phyloP scores from a whole-genome alignment of 2,797 vertebrate genomes.

The Ctenopoma kingsleyae region DNA sequence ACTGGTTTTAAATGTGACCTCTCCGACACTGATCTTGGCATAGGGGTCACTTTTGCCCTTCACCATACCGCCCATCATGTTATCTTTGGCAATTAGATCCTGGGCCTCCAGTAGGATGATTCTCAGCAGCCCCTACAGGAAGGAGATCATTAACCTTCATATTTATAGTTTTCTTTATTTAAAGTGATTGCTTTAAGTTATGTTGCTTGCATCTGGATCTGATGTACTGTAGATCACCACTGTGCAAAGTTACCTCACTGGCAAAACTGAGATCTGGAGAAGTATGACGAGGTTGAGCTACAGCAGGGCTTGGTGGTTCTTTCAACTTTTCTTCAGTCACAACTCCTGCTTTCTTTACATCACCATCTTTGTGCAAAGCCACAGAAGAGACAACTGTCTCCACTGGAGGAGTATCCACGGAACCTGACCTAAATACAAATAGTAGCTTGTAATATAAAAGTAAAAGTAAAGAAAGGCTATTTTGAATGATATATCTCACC shows the following conservation, averaged over 20 bases:
- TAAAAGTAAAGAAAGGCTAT: background rate
- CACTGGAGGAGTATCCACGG: slow-evolving; percentile 63
- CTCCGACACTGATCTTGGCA: slow-evolving; percentile 84
- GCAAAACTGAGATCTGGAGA: slow-evolving; percentile 86
- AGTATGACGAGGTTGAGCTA: slow-evolving; percentile 77
- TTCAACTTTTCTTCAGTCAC: slow-evolving; percentile 62
- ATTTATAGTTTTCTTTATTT: background rate
- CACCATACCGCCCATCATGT: slow-evolving; percentile 85
- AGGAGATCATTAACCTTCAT: background rate
- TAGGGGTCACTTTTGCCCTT: slow-evolving; percentile 96
- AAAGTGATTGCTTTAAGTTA: background rate
- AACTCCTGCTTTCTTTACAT: slow-evolving; percentile 25
- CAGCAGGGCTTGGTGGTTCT: slow-evolving; percentile 62
- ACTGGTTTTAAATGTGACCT: slow-evolving; percentile 83
- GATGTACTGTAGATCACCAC: background rate
- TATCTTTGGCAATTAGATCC: slow-evolving; percentile 91
- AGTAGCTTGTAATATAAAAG: background rate
- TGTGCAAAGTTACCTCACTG: slow-evolving; percentile 81
- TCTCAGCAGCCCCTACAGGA: slow-evolving; percentile 88
- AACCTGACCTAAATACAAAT: slow-evolving; percentile 68
- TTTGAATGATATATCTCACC: slow-evolving; percentile 56
- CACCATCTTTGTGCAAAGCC: slow-evolving; percentile 35
- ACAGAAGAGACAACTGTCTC: slow-evolving; percentile 66
- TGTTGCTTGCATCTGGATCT: background rate
- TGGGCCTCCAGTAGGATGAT: slow-evolving; percentile 91